phyloP scores from a whole-genome alignment of 2,888 invertebrate genomes.

The Nymphalis c-album region DNA sequence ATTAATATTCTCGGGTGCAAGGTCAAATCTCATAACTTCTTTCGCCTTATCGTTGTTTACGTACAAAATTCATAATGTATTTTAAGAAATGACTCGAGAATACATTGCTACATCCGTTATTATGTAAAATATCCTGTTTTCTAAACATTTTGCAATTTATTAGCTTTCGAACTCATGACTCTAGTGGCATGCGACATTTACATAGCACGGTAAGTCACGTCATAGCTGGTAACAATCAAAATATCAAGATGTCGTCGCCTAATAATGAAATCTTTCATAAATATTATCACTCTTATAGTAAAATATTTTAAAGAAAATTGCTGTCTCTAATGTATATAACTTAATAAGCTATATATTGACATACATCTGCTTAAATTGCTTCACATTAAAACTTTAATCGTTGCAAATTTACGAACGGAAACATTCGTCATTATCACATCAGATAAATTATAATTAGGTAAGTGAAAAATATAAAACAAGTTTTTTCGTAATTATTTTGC shows the following conservation, averaged over 20 bases:
- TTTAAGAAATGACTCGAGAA: conserved; percentile 42
- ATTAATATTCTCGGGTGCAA: conserved; percentile 35
- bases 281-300: background rate
- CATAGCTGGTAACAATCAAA: conserved; percentile 24
- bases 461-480: conserved; percentile 14
- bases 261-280: background rate
- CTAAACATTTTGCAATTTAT: conserved; percentile 70
- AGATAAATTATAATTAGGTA: conserved; percentile 32
- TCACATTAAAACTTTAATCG: conserved; percentile 19
- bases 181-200: conserved; percentile 77
- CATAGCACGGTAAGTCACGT: conserved; percentile 54
- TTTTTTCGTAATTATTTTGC: conserved; percentile 10
- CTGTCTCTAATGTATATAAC: background rate
- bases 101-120: conserved; percentile 51
- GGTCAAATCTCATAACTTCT: conserved; percentile 43
- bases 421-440: conserved; percentile 28
- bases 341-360: conserved; percentile 12
- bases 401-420: conserved; percentile 17
- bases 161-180: conserved; percentile 72
- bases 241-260: conserved; percentile 12
- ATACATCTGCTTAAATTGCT: conserved; percentile 11
- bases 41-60: conserved; percentile 37
- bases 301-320: background rate
- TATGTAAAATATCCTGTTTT: conserved; percentile 66
- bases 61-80: conserved; percentile 31